A percentile compares a stretch with the other conserved stretches of the same genome.
These are phyloP conservation scores for Siniperca chuatsi DNA, from an alignment of 2,113 vertebrate genomes.

Conservation along the genomic window DNA sequence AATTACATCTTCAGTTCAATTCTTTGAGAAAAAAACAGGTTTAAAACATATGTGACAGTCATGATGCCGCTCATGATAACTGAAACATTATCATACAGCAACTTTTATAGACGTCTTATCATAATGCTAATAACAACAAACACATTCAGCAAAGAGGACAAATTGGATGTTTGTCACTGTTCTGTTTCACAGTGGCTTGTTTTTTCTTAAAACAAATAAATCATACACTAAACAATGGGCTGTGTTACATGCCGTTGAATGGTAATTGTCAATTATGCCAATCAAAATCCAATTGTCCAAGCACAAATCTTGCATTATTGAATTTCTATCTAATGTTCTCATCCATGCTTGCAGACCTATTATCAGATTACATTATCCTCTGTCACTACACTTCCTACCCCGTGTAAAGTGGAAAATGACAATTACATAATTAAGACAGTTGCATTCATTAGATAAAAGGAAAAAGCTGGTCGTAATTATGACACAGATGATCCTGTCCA, in stretches of 20 bases:
- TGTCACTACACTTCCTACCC: slow-evolving; percentile 37
- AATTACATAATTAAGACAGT: slow-evolving; percentile 66
- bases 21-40: not conserved
- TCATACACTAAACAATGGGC: slow-evolving; percentile 60
- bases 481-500: slow-evolving; percentile 30
- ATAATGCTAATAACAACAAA: slow-evolving; percentile 40
- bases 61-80: not conserved
- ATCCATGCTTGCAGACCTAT: slow-evolving; percentile 53
- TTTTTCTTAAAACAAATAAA: slow-evolving; percentile 68
- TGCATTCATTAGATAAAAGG: slow-evolving; percentile 56
- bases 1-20: not conserved
- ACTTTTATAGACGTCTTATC: not conserved
- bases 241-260: slow-evolving; percentile 71
- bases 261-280: slow-evolving; percentile 79
- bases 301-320: slow-evolving; percentile 68
- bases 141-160: slow-evolving; percentile 45
- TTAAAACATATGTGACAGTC: not conserved
- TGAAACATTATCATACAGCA: slow-evolving; percentile 11
- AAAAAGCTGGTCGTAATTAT: slow-evolving; percentile 46
- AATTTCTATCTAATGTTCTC: slow-evolving; percentile 76
- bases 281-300: slow-evolving; percentile 80
- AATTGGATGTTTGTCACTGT: slow-evolving; percentile 44
- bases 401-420: slow-evolving; percentile 56
- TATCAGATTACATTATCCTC: slow-evolving; percentile 68
- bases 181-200: slow-evolving; percentile 52